Percentiles rank a stretch among this genome's conserved stretches.
Conservation (phyloP, 1,140 invertebrate genomes). For the Mamestra configurata region DNA sequence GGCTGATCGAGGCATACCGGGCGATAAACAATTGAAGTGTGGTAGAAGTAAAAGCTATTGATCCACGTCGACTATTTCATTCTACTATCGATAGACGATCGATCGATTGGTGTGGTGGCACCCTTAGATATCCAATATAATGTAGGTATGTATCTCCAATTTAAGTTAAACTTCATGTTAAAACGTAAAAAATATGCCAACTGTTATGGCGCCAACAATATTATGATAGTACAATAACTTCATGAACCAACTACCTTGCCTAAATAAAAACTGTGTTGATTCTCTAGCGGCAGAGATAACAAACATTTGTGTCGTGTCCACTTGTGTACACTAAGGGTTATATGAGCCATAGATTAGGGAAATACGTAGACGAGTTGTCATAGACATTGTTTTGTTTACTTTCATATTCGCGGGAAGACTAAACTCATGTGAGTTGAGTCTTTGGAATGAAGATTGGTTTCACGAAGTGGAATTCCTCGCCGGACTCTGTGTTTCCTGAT, state of each 20-base stretch:
- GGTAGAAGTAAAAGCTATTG: too few species aligned
- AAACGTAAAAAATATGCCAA: neutral
- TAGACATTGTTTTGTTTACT: conserved; percentile 12
- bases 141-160: too few species aligned
- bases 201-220: conserved; percentile 7
- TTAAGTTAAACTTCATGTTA: neutral
- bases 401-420: neutral
- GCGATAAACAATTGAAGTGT: too few species aligned
- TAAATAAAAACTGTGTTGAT: conserved; percentile 28
- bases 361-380: neutral
- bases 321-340: conserved; percentile 54
- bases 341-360: conserved; percentile 31
- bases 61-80: too few species aligned
- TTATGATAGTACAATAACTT: conserved; percentile 7
- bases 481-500: too few species aligned
- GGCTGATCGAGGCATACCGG: too few species aligned
- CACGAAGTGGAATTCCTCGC: too few species aligned
- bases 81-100: too few species aligned
- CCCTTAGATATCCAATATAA: too few species aligned
- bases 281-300: conserved; percentile 24
- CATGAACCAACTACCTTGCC: neutral
- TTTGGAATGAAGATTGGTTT: neutral
- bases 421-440: neutral
- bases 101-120: too few species aligned
- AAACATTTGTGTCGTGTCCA: conserved; percentile 54